Conservation (phyloP, 2,888 invertebrate species). For the Phyllotreta cruciferae region DNA sequence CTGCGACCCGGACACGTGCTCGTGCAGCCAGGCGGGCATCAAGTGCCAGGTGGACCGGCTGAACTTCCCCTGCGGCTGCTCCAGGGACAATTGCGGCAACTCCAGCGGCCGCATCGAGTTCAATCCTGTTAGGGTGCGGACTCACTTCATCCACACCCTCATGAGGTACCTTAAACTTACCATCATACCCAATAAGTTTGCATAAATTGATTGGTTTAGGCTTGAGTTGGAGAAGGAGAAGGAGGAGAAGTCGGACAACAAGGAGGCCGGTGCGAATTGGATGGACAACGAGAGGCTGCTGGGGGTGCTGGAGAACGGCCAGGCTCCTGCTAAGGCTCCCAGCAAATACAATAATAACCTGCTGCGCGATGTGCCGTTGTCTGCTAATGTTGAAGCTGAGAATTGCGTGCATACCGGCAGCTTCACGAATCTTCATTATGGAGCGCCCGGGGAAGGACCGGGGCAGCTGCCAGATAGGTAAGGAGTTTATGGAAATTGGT, state of each 20-base stretch:
- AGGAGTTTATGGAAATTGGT: no score
- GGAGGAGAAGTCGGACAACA: slow-evolving; percentile 60
- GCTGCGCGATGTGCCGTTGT: slow-evolving; percentile 64
- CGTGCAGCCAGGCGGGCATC: slow-evolving; percentile 93
- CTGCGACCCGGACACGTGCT: slow-evolving; percentile 95
- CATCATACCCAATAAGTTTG: no score
- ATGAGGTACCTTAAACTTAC: no score
- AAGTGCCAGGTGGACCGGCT: slow-evolving; percentile 97
- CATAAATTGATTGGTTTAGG: no score
- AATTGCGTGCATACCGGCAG: slow-evolving; percentile 71
- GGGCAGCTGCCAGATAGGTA: neutral
- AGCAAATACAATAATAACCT: slow-evolving; percentile 57
- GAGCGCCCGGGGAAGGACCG: slow-evolving; percentile 60
- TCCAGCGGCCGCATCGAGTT: slow-evolving; percentile 94
- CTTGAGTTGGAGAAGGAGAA: slow-evolving; percentile 75
- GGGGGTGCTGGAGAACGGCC: slow-evolving; percentile 9
- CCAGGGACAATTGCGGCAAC: slow-evolving; percentile 92
- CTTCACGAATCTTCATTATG: slow-evolving; percentile 74
- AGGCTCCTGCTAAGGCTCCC: slow-evolving; percentile 30
- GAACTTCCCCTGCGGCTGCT: slow-evolving; percentile 97
- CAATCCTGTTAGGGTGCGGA: slow-evolving; percentile 92
- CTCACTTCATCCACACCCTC: slow-evolving; percentile 96
- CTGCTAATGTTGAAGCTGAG: slow-evolving; percentile 68
- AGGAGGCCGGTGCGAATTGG: slow-evolving; percentile 57
- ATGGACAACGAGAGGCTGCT: slow-evolving; percentile 62